Evolutionary conservation across 2,113 vertebrate species (phyloP).

Genomic region (Alaudala cheleensis): DNA sequence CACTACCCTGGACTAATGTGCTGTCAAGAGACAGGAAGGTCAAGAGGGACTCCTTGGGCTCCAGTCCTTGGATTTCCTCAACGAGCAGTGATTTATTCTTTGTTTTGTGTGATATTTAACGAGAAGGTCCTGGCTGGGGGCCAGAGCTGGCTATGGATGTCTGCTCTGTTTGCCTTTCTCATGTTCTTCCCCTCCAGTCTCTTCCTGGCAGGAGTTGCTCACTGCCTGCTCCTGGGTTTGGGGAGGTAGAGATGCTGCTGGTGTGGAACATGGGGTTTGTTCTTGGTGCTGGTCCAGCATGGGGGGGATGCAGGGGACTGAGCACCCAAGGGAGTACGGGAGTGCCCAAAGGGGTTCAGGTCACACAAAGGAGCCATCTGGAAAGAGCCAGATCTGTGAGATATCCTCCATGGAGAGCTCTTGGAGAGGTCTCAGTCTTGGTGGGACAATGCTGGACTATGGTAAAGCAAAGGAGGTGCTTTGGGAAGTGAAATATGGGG

Average conservation of each 20-base stretch:
- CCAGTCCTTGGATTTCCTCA: neutral
- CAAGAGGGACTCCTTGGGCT: neutral
- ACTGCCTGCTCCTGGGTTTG: neutral
- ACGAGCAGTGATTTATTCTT: neutral
- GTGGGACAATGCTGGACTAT: neutral
- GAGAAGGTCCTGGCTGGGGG: neutral
- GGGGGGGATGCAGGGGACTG: fast-evolving
- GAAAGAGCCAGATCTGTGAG: neutral
- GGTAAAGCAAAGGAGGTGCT: neutral
- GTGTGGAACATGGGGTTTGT: fast-evolving
- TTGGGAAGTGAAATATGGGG: neutral
- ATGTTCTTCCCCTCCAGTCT: neutral
- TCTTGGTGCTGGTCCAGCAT: fast-evolving
- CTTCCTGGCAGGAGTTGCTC: neutral
- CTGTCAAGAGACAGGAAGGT: neutral
- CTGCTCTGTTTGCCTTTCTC: slow-evolving; percentile 28
- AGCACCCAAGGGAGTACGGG: neutral
- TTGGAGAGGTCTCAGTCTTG: neutral
- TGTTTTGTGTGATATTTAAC: neutral
- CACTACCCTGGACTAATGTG: neutral
- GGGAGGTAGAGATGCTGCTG: neutral
- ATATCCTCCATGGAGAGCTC: neutral
- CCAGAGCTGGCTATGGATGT: neutral
- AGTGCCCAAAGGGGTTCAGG: neutral
- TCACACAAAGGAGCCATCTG: neutral